These are phyloP conservation scores for Acrobasis suavella DNA, from an alignment of 2,888 invertebrate genomes.

Conservation along the genomic window DNA sequence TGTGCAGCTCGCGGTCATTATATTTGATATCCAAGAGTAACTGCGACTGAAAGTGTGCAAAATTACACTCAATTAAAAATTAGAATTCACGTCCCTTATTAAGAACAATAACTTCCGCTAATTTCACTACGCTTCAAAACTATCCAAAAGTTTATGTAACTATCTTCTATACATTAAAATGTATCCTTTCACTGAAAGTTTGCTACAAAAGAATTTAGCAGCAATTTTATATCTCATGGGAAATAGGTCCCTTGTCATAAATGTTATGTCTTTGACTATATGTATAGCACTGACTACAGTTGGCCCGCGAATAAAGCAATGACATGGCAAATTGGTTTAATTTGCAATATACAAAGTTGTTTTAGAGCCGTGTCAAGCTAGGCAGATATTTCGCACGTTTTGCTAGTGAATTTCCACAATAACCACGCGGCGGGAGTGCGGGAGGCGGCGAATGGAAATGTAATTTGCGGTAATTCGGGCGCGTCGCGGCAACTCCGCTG, in stretches of 20 bases:
- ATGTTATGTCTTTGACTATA: too few species aligned
- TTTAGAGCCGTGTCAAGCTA: constrained; percentile 6
- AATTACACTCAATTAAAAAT: constrained; percentile 35
- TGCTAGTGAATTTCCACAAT: constrained; percentile 51
- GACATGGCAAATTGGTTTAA: constrained; percentile 20
- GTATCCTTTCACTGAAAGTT: not conserved
- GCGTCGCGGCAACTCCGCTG: constrained; percentile 43
- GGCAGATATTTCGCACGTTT: constrained; percentile 42
- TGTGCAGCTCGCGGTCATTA: constrained; percentile 24
- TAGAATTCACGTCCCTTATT: constrained; percentile 29
- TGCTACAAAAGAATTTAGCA: too few species aligned
- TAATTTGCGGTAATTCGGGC: constrained; percentile 72
- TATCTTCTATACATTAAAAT: constrained; percentile 34
- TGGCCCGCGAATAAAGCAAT: too few species aligned
- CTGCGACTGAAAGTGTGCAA: constrained; percentile 32
- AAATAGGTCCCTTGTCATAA: too few species aligned
- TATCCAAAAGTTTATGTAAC: constrained; percentile 36
- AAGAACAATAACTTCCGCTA: constrained; percentile 34
- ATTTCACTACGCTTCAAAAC: constrained; percentile 31
- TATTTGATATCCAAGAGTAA: constrained; percentile 28
- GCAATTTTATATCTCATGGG: too few species aligned
- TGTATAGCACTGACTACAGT: too few species aligned
- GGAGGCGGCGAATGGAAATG: constrained; percentile 65
- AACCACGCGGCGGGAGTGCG: constrained; percentile 32
- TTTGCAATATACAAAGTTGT: constrained; percentile 35